Evolutionary conservation across 2,888 invertebrate species (phyloP), one percentile per base, ranked within the genome.

Genomic region (Lasius platythorax): DNA sequence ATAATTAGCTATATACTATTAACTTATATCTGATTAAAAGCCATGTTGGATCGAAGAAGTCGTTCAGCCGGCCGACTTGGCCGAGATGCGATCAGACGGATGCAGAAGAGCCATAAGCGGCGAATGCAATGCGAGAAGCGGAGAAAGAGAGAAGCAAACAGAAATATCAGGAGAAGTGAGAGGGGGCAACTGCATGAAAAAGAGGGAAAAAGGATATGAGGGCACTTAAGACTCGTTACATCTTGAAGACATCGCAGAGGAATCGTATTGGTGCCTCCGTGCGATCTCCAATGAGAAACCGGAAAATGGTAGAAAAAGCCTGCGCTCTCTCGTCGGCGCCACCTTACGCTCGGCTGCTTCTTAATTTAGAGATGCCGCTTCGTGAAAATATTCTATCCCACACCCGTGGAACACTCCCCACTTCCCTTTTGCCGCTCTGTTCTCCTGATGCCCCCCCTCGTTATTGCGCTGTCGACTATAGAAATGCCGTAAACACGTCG

Each of bases 401-500:
- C 56, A 43, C 50, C 84, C 28, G 53, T 66, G 37, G 28, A 28
- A 33, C 43, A 37, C 23, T 3, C 33, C 30, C 64, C 58, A 3
- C 63, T 73, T 50, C 33, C 23, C 61, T 53, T 72, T 40, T 43
- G 15, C 56, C 82, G 28, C 73, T 63, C 83, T 82, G 84, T 82
- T 68, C 74, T 63, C 75, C 66, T 46, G 23, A 23, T 83, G 43
- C 46, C 85, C 81, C 33, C 70, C 70, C 70, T 87, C 85, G 84
- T 90, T 90, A 90, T 90, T 91, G 88, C 91, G 66, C 88, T 86
- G 89, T 88, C 89, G 92, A 94, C 91, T 93, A 92, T 91, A 93
- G 92, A 91, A 92, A 92, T 91, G 93, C 93, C 93, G 93, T 94
- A 94, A 94, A 94, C 92, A 93, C 94, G 94, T 93, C 93, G 90